Evolutionary conservation across 2,888 invertebrate species (phyloP).

Genomic region (Noctua pronuba): DNA sequence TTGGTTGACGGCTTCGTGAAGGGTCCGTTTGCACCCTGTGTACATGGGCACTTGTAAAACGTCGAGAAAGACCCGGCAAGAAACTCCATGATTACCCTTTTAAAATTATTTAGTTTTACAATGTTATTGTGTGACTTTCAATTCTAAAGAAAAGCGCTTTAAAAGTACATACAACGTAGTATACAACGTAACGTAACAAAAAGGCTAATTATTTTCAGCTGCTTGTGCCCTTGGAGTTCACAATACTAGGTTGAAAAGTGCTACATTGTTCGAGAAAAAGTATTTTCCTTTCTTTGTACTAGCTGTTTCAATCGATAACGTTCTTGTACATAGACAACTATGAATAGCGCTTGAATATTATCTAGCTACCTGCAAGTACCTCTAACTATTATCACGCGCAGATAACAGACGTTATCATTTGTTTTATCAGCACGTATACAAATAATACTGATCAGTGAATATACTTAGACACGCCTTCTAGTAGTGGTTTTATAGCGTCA

Average conservation of each 20-base stretch:
- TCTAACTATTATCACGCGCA: slow-evolving; percentile 45
- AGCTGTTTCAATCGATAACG: slow-evolving; percentile 14
- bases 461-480: slow-evolving; percentile 35
- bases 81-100: neutral
- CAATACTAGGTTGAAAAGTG: slow-evolving; percentile 28
- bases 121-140: slow-evolving; percentile 3
- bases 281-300: slow-evolving; percentile 12
- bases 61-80: neutral
- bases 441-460: slow-evolving; percentile 60
- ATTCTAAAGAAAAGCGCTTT: neutral
- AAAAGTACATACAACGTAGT: slow-evolving; percentile 14
- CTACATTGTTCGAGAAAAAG: slow-evolving; percentile 31
- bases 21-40: too few relatives aligned
- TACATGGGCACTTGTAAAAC: neutral
- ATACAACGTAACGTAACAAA: slow-evolving; percentile 24
- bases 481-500: slow-evolving; percentile 12
- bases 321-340: slow-evolving; percentile 15
- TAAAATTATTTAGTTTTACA: neutral
- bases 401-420: slow-evolving; percentile 62
- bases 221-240: slow-evolving; percentile 23
- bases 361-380: slow-evolving; percentile 50
- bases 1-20: too few relatives aligned
- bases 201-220: slow-evolving; percentile 18
- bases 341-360: slow-evolving; percentile 18
- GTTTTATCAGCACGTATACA: slow-evolving; percentile 62